phyloP scores from a whole-genome alignment of 2,797 vertebrate species.

The Leuciscus waleckii region DNA sequence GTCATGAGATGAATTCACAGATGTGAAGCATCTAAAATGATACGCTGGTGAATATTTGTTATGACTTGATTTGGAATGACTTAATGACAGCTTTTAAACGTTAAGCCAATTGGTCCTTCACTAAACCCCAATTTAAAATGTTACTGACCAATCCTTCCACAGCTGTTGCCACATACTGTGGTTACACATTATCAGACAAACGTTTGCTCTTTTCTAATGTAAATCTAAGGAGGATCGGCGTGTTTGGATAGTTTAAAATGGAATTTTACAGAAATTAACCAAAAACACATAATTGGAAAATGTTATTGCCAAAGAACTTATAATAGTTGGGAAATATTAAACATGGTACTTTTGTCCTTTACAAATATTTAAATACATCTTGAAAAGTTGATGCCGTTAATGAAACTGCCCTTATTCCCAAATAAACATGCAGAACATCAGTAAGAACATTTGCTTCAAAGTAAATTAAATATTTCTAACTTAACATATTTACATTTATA shows the following conservation, averaged over 20 bases:
- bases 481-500: background rate
- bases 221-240: background rate
- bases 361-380: background rate
- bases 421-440: background rate
- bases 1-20: background rate
- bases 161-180: background rate
- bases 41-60: background rate
- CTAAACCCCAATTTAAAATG: background rate
- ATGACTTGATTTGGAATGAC: background rate
- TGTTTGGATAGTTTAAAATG: background rate
- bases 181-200: background rate
- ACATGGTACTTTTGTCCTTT: background rate
- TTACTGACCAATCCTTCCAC: background rate
- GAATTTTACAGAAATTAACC: background rate
- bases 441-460: background rate
- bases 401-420: background rate
- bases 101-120: background rate
- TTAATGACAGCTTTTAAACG: background rate
- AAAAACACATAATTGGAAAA: background rate
- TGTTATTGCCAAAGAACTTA: background rate
- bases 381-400: background rate
- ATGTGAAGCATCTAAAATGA: constrained; percentile 28
- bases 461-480: background rate
- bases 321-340: background rate
- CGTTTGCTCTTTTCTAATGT: background rate